Conservation (phyloP, 2,888 invertebrate genomes). For the Cotesia congregata region DNA sequence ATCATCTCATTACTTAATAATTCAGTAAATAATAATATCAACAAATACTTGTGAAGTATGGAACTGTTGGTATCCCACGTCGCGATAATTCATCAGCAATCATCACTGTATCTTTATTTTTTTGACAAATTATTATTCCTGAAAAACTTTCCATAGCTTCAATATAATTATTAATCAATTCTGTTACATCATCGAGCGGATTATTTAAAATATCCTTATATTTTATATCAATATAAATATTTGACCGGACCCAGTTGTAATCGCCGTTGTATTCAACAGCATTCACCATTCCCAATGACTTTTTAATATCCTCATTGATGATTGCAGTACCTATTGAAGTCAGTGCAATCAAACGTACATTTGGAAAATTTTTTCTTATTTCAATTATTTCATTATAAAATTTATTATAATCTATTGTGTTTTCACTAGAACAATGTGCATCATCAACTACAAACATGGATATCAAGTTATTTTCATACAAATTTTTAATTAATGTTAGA, state of each 20-base stretch:
- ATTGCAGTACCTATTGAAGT: slow-evolving; percentile 7
- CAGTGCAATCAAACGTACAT: background rate
- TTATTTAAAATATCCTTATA: slow-evolving; percentile 15
- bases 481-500: background rate
- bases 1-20: background rate
- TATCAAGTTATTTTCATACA: slow-evolving; percentile 3
- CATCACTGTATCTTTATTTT: background rate
- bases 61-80: background rate
- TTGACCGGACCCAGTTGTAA: background rate
- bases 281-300: slow-evolving; percentile 3
- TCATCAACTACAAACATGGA: slow-evolving; percentile 19
- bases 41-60: slow-evolving; percentile 6
- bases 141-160: background rate
- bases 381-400: background rate
- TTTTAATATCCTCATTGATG: slow-evolving; percentile 9
- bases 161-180: background rate
- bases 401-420: background rate
- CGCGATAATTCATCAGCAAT: slow-evolving; percentile 8
- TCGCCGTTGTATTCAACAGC: background rate
- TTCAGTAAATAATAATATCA: background rate
- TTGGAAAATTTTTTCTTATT: background rate
- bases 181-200: background rate
- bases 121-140: slow-evolving; percentile 20
- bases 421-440: background rate
- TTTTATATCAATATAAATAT: slow-evolving; percentile 18